Evolutionary conservation across 2,113 vertebrate genomes (phyloP), one percentile per base, ranked within the genome.

Genomic region (Silurus glanis): DNA sequence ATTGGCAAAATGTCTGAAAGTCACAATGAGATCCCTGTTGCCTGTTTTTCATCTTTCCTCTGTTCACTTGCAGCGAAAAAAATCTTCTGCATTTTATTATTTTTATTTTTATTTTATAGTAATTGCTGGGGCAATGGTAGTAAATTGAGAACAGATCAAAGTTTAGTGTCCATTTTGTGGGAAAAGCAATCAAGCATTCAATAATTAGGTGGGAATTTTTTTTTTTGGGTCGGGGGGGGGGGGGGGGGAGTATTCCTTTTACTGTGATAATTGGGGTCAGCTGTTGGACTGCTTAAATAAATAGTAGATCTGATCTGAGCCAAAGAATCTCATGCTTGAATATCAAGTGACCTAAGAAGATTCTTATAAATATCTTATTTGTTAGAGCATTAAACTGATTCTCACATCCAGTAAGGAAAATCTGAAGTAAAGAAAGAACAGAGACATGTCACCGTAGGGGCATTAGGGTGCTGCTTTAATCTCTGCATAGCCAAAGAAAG

Each of bases 381-480:
- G 2, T 58, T 19, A 56, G 5, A 47, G 21, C 53, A 83, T 71
- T 37, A 45, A 49, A 37, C 66, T 71, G 56, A 66, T 47, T 62
- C 37, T 64, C 14, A 4, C 5, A 21, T 86, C 47, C 58, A 51
- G 9, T 64, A 62, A 74, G n/a, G 74, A 9, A 71, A 45, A 61
- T 53, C 13, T n/a, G 56, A 59, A 53, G n/a, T 62, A 56, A 45
- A 37, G 7, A 72, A 80, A 61, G 28, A 51, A 59, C 25, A 25
- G 55, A 86, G 79, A 49, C 37, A 37, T 37, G 19, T 72, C 49
- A 62, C 67, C 23, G 64, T 67, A 82, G 13, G 13, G 21, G 67
- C 80, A 87, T 56, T 37, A 56, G 25, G 59, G 45, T 82, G 53
- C 47, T 62, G 58, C 80, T 87, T 87, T 87, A 67, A 87, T 87